Conservation (phyloP, 2,888 invertebrate genomes). For the Hybos culiciformis region DNA sequence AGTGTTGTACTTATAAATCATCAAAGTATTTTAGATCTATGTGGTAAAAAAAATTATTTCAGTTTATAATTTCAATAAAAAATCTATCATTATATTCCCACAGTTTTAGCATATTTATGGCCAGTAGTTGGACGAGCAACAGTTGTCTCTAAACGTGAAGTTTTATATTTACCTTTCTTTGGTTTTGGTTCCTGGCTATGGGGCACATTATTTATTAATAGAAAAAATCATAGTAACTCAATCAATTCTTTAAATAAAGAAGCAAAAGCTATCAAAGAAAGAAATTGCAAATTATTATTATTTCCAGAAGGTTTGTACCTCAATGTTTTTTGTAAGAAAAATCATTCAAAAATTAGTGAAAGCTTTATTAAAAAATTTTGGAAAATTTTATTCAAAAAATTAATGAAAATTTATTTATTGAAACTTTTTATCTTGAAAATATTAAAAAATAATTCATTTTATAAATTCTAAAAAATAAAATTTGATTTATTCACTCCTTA, state of each 20-base stretch:
- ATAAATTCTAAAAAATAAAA: too few relatives aligned
- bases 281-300: conserved; percentile 63
- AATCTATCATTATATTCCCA: conserved; percentile 12
- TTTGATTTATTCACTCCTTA: too few relatives aligned
- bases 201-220: conserved; percentile 79
- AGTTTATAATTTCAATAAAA: background rate
- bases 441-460: too few relatives aligned
- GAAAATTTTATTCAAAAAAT: too few relatives aligned
- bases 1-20: conserved; percentile 77
- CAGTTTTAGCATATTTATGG: conserved; percentile 67
- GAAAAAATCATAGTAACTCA: conserved; percentile 56
- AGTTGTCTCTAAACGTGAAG: conserved; percentile 69
- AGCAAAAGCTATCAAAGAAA: conserved; percentile 47
- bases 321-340: too few relatives aligned
- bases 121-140: conserved; percentile 66
- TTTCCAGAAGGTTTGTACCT: conserved; percentile 97
- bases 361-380: too few relatives aligned
- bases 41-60: conserved; percentile 42
- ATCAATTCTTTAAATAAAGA: conserved; percentile 59
- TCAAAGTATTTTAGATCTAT: conserved; percentile 74
- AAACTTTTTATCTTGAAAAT: too few relatives aligned
- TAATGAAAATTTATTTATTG: too few relatives aligned
- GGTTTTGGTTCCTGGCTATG: conserved; percentile 76
- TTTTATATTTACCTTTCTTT: conserved; percentile 71
- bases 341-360: too few relatives aligned